Conservation (phyloP, 64 coral and sea anemone genomes). For the Montipora efflorescens region DNA sequence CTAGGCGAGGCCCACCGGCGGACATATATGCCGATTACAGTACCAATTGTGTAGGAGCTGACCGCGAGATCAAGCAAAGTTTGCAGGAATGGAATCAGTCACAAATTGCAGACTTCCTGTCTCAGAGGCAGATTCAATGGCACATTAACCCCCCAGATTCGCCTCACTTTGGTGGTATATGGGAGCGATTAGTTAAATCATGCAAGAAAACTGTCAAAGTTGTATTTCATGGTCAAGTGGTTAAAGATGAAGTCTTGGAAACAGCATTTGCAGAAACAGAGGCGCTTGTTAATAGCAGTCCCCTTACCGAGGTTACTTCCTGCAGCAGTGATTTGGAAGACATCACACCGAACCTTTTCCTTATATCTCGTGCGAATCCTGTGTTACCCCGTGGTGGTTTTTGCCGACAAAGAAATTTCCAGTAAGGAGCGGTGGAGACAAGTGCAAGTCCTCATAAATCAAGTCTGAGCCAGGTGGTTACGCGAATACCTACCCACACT, state of each 20-base stretch:
- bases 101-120: background rate
- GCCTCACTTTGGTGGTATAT: slow-evolving; percentile 45
- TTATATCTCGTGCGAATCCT: slow-evolving; percentile 13
- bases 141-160: slow-evolving; percentile 21
- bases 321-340: slow-evolving; percentile 7
- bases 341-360: slow-evolving; percentile 35
- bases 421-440: slow-evolving; percentile 27
- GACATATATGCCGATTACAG: background rate
- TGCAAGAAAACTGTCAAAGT: slow-evolving; percentile 7
- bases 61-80: slow-evolving; percentile 20
- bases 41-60: slow-evolving; percentile 54
- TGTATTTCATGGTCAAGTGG: slow-evolving; percentile 5
- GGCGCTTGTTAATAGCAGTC: slow-evolving; percentile 9
- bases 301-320: background rate
- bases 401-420: slow-evolving; percentile 13
- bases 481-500: slow-evolving; percentile 11
- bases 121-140: slow-evolving; percentile 24
- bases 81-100: slow-evolving; percentile 7
- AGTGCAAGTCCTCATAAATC: background rate
- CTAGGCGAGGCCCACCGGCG: background rate
- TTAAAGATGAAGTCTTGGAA: slow-evolving; percentile 22
- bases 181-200: slow-evolving; percentile 28
- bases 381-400: background rate
- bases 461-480: slow-evolving; percentile 24
- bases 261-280: slow-evolving; percentile 37